Percentiles rank a stretch among this genome's conserved stretches.
phyloP scores from a whole-genome alignment of 92 coral and sea anemone genomes.

The Hydrozoanthus gracilis region DNA sequence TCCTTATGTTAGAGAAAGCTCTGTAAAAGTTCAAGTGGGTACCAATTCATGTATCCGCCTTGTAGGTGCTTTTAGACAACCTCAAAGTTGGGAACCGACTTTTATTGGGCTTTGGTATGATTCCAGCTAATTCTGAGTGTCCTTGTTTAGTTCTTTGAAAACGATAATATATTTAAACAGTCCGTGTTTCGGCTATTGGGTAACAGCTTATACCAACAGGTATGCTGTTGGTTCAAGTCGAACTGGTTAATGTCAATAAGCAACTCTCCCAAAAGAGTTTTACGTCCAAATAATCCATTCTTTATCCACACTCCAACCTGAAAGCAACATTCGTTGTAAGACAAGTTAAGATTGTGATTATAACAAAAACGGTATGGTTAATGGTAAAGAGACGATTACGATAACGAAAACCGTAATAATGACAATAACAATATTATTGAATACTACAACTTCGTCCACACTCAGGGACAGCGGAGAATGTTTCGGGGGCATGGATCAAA shows the following conservation, averaged over 20 bases:
- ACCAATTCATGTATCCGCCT: too few relatives aligned
- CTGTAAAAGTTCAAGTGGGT: too few relatives aligned
- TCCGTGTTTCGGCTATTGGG: neutral
- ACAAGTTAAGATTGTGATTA: neutral
- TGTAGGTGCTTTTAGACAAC: too few relatives aligned
- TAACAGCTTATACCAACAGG: constrained; percentile 40
- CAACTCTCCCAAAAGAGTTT: constrained; percentile 5
- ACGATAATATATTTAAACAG: too few relatives aligned
- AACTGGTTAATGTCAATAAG: constrained; percentile 26
- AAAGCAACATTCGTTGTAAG: neutral
- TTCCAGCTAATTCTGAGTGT: too few relatives aligned
- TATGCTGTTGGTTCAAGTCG: constrained; percentile 4
- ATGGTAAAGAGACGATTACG: neutral
- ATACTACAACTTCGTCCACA: too few relatives aligned
- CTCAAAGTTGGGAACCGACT: too few relatives aligned
- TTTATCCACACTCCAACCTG: constrained; percentile 43
- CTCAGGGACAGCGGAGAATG: too few relatives aligned
- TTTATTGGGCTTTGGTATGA: too few relatives aligned
- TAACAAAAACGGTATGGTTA: neutral
- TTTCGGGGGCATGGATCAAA: too few relatives aligned
- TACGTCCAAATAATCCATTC: constrained; percentile 22
- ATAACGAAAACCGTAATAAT: neutral
- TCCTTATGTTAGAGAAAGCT: too few relatives aligned
- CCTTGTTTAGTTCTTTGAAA: too few relatives aligned
- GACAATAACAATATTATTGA: neutral